phyloP scores from a whole-genome alignment of 2,888 invertebrate genomes.

The Myathropa florea region DNA sequence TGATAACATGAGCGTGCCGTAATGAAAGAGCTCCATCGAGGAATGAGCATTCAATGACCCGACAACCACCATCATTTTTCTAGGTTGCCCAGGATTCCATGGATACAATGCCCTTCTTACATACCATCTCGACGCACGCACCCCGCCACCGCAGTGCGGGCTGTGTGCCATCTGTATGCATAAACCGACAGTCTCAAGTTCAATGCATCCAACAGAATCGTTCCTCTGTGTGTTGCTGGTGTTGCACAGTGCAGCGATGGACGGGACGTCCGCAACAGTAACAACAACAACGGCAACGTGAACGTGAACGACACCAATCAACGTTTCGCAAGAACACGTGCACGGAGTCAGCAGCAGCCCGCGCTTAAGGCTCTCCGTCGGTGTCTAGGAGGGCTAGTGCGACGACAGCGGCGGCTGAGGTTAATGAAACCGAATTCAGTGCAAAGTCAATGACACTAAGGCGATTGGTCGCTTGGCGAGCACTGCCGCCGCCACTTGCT shows the following conservation, averaged over 20 bases:
- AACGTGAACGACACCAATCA: constrained; percentile 21
- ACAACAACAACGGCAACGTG: constrained; percentile 13
- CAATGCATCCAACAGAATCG: constrained; percentile 35
- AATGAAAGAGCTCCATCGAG: background rate
- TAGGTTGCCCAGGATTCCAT: constrained; percentile 9
- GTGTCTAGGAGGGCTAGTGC: constrained; percentile 16
- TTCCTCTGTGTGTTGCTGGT: background rate
- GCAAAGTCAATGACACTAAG: constrained; percentile 43
- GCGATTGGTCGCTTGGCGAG: background rate
- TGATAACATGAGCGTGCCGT: constrained; percentile 25
- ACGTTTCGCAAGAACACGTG: constrained; percentile 29
- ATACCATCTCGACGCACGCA: background rate
- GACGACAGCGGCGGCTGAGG: constrained; percentile 1
- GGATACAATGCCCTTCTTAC: constrained; percentile 20
- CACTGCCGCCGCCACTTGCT: background rate
- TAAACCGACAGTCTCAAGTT: constrained; percentile 33
- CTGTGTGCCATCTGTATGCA: background rate
- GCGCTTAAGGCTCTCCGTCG: background rate
- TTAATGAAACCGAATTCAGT: constrained; percentile 51
- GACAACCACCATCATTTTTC: constrained; percentile 17
- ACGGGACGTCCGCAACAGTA: constrained; percentile 1
- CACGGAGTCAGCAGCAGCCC: background rate
- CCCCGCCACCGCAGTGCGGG: background rate
- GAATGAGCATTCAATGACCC: constrained; percentile 32
- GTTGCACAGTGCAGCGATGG: background rate